Conservation (phyloP, 2,797 vertebrate species). For the Manis crassicaudata region DNA sequence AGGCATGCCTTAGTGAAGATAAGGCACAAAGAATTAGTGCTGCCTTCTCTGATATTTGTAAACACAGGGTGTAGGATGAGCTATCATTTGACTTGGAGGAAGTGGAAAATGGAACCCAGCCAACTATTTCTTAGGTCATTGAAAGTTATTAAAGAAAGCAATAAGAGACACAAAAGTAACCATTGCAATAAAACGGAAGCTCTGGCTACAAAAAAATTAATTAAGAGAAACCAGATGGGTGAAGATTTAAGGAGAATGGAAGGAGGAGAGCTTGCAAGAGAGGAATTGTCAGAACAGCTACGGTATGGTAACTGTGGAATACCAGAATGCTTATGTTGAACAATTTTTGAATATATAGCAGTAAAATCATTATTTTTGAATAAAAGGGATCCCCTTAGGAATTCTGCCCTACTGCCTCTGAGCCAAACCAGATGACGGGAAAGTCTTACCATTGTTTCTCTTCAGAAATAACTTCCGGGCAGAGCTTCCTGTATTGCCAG, state of each 20-base stretch:
- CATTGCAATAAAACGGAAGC: not conserved
- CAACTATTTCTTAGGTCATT: constrained; percentile 65
- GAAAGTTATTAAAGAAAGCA: constrained; percentile 65
- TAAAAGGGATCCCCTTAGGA: not conserved
- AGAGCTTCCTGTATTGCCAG: not conserved
- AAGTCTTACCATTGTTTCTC: constrained; percentile 51
- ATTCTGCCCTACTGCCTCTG: not conserved
- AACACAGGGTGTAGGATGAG: not conserved
- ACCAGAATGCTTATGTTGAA: not conserved
- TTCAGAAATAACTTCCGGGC: not conserved
- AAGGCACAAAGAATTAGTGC: not conserved
- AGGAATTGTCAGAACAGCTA: not conserved
- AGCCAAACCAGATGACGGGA: not conserved
- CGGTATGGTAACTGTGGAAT: not conserved
- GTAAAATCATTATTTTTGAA: not conserved
- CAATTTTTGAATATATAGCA: not conserved
- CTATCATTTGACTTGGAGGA: constrained; percentile 35
- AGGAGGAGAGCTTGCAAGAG: not conserved
- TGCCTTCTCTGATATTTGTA: constrained; percentile 7
- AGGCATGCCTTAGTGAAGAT: not conserved
- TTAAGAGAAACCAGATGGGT: constrained; percentile 17
- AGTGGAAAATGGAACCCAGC: constrained; percentile 47
- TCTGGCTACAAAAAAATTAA: constrained; percentile 38
- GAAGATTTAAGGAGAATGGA: not conserved
- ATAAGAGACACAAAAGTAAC: not conserved